A percentile compares a stretch with the other conserved stretches of the same genome.
Evolutionary conservation across 2,888 invertebrate species (phyloP).

Genomic region (Marronus borbonicus): DNA sequence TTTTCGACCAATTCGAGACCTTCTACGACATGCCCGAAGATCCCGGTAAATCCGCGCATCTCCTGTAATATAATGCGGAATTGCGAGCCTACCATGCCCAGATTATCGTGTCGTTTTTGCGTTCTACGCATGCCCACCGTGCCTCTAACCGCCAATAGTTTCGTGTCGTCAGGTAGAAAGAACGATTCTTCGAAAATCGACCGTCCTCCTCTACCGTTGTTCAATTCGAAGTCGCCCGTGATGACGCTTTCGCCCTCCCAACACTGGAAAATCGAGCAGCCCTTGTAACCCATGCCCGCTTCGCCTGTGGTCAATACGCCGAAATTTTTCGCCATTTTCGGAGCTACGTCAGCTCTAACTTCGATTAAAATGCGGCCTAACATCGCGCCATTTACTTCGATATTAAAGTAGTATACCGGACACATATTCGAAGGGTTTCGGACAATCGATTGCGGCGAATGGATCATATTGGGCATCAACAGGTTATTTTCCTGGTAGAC

Average conservation of each 20-base stretch:
- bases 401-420: constrained; percentile 84
- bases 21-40: constrained; percentile 86
- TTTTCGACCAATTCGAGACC: constrained; percentile 85
- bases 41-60: constrained; percentile 87
- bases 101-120: constrained; percentile 84
- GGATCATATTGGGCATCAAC: constrained; percentile 69
- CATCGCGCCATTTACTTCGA: constrained; percentile 81
- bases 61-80: constrained; percentile 87
- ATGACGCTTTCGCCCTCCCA: constrained; percentile 89
- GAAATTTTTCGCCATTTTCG: constrained; percentile 87
- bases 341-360: constrained; percentile 84
- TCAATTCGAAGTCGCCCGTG: constrained; percentile 86
- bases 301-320: constrained; percentile 81
- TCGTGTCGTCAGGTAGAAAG: constrained; percentile 87
- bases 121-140: constrained; percentile 88
- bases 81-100: constrained; percentile 88
- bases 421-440: constrained; percentile 75
- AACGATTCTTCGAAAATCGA: constrained; percentile 84
- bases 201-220: constrained; percentile 86
- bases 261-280: constrained; percentile 86
- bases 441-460: constrained; percentile 72
- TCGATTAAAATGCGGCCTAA: constrained; percentile 84
- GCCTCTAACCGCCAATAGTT: constrained; percentile 82
- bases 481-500: constrained; percentile 68
- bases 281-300: constrained; percentile 83